Base-by-base conservation (phyloP, 1,140 invertebrate species). In the Hyposmocoma kahamanoa region DNA sequence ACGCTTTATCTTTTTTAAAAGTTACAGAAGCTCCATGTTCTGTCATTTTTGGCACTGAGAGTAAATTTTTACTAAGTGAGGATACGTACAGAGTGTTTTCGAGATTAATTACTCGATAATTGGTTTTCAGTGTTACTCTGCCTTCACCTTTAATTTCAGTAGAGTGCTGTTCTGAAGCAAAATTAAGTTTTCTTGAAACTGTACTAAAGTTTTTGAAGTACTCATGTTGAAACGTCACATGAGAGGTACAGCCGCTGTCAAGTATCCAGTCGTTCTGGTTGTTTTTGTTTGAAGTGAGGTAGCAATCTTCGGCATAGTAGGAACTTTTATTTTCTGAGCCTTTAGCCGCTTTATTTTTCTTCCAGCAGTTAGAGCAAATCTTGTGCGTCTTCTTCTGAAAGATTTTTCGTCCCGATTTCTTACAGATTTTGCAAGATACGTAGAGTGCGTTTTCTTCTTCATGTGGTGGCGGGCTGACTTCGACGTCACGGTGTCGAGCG, bases 191-290 rank as follows among this genome's bases (percentile, higher is more conserved):
- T 19, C 28, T 39, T 21, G 39, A 20, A n/a, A 13, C 18, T 5
- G 13, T 41, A 6, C 11, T 42, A 9, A 49, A 17, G 17, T 30
- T 42, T 41, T 49, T 2, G 11, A 49, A 41, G n/a, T 22, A 21
- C 9, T 30, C 24, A 5, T 28, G 6, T 22, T 49, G 22, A n/a
- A n/a, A 26, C 8, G 22, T 41, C 38, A 49, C 42, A 22, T 49
- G 47, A n/a, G 38, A 42, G 1, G 47, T 49, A 28, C 47, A 49
- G 22, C 36, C 47, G n/a, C 47, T 49, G 38, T 49, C 47, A 9
- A 49, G 10, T 18, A 41, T n/a, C 47, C 38, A 49, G n/a, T 42
- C 20, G 15, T 38, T 20, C 4, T 13, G 4, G 15, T 24, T 10
- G n/a, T 39, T 47, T 6, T 24, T 38, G 0, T 47, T n/a, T 18